These are phyloP conservation scores for Pantelozetes paolii DNA, from an alignment of 2,888 invertebrate species.

Conservation along the genomic window DNA sequence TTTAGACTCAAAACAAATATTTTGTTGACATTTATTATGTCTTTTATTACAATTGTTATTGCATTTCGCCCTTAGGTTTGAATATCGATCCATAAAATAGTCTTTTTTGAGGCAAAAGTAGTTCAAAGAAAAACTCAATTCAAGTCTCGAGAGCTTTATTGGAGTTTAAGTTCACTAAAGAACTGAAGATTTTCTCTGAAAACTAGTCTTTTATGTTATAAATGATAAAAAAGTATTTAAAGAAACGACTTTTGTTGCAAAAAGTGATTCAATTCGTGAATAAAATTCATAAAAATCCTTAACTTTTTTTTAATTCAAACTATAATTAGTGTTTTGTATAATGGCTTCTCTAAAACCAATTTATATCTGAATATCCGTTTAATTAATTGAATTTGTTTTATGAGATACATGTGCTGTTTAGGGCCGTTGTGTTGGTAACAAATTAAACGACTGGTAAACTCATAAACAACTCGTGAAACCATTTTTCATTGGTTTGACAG, in stretches of 20 bases:
- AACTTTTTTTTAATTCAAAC: constrained; percentile 2
- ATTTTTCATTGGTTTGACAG: constrained; percentile 30
- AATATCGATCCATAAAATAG: neutral
- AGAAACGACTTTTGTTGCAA: neutral
- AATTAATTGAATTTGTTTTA: constrained; percentile 7
- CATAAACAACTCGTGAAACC: constrained; percentile 20
- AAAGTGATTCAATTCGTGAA: neutral
- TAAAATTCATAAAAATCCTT: neutral
- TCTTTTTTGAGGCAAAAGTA: neutral
- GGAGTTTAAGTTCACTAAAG: neutral
- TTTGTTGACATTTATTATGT: constrained; percentile 21
- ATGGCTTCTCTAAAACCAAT: constrained; percentile 6
- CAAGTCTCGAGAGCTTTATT: constrained; percentile 11
- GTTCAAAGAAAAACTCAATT: neutral
- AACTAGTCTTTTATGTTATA: neutral
- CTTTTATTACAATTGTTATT: constrained; percentile 29
- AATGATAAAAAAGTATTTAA: constrained; percentile 5
- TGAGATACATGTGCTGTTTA: neutral
- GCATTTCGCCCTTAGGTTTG: constrained; percentile 19
- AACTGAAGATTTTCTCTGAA: no score
- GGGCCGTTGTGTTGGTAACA: neutral
- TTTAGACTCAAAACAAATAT: neutral
- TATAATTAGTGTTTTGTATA: neutral
- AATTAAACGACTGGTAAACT: constrained; percentile 33
- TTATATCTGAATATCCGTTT: neutral